These are phyloP conservation scores for Chaetops frenatus DNA, from an alignment of 2,113 vertebrate species.

Conservation along the genomic window DNA sequence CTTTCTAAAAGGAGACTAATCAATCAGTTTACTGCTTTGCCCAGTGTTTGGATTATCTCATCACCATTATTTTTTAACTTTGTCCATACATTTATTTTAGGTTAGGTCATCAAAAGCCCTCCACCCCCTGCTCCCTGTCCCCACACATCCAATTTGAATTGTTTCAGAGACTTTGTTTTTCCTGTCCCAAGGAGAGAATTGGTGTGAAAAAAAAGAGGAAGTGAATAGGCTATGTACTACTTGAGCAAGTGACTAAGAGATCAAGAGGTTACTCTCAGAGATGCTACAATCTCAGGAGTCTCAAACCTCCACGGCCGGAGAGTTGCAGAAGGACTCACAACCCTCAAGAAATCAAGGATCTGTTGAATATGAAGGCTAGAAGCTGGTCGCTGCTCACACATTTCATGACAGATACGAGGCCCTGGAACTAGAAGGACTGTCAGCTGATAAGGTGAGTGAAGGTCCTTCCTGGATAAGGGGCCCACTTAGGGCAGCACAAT, in stretches of 20 bases:
- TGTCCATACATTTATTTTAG: neutral
- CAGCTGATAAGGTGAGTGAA: neutral
- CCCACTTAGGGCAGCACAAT: too few species aligned
- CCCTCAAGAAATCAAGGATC: neutral
- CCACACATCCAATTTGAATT: neutral
- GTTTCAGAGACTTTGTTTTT: neutral
- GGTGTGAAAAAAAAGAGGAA: neutral
- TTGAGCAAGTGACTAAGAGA: neutral
- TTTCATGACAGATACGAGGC: neutral
- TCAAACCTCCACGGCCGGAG: neutral
- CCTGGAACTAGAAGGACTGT: neutral
- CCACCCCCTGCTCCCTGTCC: rapidly evolving
- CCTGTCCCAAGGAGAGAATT: neutral
- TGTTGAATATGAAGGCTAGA: neutral
- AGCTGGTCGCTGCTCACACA: neutral
- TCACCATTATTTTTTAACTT: neutral
- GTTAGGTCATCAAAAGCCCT: neutral
- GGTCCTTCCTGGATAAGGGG: neutral
- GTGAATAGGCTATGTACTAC: neutral
- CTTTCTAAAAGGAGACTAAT: neutral
- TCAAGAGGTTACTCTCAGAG: neutral
- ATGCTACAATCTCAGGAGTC: neutral
- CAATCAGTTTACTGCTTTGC: neutral
- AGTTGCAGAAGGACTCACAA: neutral
- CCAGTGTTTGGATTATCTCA: neutral